Base-by-base conservation (phyloP, 2,888 invertebrate species). In the Peribatodes rhomboidaria region DNA sequence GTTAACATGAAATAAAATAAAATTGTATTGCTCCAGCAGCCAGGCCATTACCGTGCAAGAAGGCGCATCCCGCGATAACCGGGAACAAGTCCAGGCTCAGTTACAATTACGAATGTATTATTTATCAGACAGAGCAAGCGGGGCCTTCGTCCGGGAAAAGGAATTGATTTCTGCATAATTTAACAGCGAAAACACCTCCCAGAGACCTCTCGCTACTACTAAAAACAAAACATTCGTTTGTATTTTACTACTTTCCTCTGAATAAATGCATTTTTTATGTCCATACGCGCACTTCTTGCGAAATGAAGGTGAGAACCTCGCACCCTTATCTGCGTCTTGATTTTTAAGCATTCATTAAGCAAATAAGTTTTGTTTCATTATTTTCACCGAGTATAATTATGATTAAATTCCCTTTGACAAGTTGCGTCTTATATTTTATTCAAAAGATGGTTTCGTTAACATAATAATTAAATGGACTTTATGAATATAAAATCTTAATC, bases 131-230 rank as follows among this genome's bases (percentile, higher is more conserved):
- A n/a, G 6, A 80, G 83, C 80, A 83, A 80, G 80, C 76, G 81
- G 75, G 79, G 80, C 81, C 80, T 70, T 78, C 81, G 83, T 83
- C 84, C 86, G 87, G 83, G 84, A 78, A 86, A 90, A 91, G 89
- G 87, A 93, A 93, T 93, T 92, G 92, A 92, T 92, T 90, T 92
- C 86, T 93, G 89, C 90, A 93, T 93, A 92, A 92, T 92, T 93
- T 90, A 92, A 82, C 84, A 89, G 81, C 82, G 86, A 87, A 89
- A 92, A 91, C 90, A 88, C 87, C 87, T 90, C 82, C 78, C 82
- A 70, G 86, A 86, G 87, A 86, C 86, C 85, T 84, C 84, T 84
- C 84, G 75, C 81, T 78, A 82, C 84, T 84, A 86, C 87, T 90
- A 88, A 90, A 91, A 92, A 89, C 89, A 90, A 90, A 90, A 88